Evolutionary conservation across 37 sponge, comb jelly and placozoan species (phyloP), one percentile per base, ranked within the genome.

Genomic region (Tethya wilhelma): DNA sequence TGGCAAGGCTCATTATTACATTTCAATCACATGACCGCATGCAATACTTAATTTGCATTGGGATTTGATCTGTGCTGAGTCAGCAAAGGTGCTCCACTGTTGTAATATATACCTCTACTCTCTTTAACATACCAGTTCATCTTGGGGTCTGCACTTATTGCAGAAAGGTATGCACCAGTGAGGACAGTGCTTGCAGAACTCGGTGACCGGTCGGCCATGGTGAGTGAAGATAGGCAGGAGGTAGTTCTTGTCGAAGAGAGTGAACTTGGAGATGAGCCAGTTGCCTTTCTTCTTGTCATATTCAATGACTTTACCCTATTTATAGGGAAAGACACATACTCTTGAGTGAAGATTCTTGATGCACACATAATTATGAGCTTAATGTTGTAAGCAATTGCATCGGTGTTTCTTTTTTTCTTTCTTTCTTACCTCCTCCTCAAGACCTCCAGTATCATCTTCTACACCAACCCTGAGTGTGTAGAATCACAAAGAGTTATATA

Each of bases 181-280:
- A 8, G 79, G 58, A 26, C 81, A 68, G 60, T 30, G 67, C 14
- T 41, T 70, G 38, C 66, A 64, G 2, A 77, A 53, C 38, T 71
- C 62, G 1, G 63, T 40, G 40, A 85, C 34, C 4, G 67, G 59
- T 1, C 86, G 81, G 2, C 91, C 91, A 34, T 77, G 60, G 57
- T 91, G 91, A 45, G 91, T 91, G 65, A 91, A 81, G 30, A 91
- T 69, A 2, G 91, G 91, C 6, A 86, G 33, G 17, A 91, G 57
- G 59, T 82, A 91, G 58, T 73, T 37, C 31, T 73, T 73, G 58
- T 73, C 58, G 32, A 91, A 73, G 26, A 34, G 59, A 31, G 78
- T 74, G 44, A 77, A 91, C 31, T 66, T 86, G 30, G 80, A 79
- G 6, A 85, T 68, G 17, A 91, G 40, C 83, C 83, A 76, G 57